These are phyloP conservation scores for Procambarus clarkii DNA, from an alignment of 1,140 invertebrate species.

Conservation along the genomic window DNA sequence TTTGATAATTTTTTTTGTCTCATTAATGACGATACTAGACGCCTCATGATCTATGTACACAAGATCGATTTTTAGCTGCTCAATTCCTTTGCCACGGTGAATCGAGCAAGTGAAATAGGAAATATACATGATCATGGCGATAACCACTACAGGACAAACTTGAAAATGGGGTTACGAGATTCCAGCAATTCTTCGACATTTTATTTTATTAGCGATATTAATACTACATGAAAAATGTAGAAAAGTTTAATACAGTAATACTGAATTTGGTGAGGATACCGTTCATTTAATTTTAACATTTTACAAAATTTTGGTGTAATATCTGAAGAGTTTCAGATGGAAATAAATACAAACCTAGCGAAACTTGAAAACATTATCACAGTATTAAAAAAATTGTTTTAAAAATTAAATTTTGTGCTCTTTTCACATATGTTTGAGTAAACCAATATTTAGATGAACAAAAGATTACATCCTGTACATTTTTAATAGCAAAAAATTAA, in stretches of 20 bases:
- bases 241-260: constrained; percentile 54
- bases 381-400: background rate
- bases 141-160: no score
- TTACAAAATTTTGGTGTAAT: background rate
- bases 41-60: no score
- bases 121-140: no score
- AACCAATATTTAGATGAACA: background rate
- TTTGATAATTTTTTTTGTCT: no score
- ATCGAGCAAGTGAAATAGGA: no score
- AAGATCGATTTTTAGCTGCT: no score
- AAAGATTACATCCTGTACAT: background rate
- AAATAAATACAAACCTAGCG: background rate
- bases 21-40: no score
- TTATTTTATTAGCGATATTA: constrained; percentile 54
- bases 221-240: constrained; percentile 33
- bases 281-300: constrained; percentile 11
- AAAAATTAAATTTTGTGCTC: background rate
- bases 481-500: background rate
- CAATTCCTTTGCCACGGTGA: no score
- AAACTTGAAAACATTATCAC: background rate
- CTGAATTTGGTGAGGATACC: constrained; percentile 52
- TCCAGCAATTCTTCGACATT: background rate
- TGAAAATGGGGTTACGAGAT: background rate
- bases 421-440: background rate
- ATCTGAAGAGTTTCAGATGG: background rate